Conservation (phyloP, 2,888 invertebrate species). For the Zele albiditarsus region DNA sequence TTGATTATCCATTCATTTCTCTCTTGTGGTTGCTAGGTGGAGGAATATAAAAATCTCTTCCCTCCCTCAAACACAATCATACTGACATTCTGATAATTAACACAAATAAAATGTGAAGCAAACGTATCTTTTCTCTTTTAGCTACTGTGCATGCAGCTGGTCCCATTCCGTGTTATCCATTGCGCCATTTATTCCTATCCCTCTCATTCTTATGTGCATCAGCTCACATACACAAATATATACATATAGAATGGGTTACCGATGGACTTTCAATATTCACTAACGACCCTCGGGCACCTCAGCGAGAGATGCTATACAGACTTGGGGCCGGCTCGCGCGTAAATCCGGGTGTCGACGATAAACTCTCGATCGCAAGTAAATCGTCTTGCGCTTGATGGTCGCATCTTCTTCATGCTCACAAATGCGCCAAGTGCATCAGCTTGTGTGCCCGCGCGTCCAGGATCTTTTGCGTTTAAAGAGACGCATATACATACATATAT, state of each 20-base stretch:
- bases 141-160: neutral
- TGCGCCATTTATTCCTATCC: neutral
- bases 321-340: slow-evolving; percentile 34
- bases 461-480: slow-evolving; percentile 28
- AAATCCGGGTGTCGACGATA: slow-evolving; percentile 38
- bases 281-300: slow-evolving; percentile 7
- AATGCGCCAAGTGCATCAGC: slow-evolving; percentile 35
- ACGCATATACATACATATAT: slow-evolving; percentile 31
- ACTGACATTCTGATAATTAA: neutral
- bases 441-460: neutral
- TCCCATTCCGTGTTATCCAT: neutral
- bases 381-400: slow-evolving; percentile 3
- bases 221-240: neutral
- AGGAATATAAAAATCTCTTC: too few relatives aligned
- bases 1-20: too few relatives aligned
- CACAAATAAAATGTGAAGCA: neutral
- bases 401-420: neutral
- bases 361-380: slow-evolving; percentile 35
- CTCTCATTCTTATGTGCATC: neutral
- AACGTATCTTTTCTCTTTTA: neutral
- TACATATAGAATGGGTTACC: neutral
- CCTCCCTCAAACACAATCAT: neutral
- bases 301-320: neutral
- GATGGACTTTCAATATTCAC: slow-evolving; percentile 8
- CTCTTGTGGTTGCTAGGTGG: too few relatives aligned